A percentile compares a stretch with the other conserved stretches of the same genome.
These are phyloP conservation scores for Odontamblyopus lacepedii DNA, from an alignment of 2,797 vertebrate species.

Conservation along the genomic window DNA sequence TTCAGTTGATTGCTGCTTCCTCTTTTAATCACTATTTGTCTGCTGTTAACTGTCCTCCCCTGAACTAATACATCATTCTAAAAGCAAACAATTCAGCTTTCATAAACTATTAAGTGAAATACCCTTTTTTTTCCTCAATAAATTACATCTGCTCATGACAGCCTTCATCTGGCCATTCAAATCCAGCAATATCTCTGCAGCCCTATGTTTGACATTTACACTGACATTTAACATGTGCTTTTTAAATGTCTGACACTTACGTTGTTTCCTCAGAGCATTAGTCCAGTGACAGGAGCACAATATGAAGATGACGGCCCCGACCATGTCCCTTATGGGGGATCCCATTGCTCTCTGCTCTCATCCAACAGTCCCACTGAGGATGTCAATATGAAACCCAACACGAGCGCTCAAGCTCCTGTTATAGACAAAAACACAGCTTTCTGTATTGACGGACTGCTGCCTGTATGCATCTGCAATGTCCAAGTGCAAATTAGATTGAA, in stretches of 20 bases:
- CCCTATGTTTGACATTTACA: conserved; percentile 47
- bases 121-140: conserved; percentile 17
- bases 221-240: conserved; percentile 49
- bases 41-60: conserved; percentile 16
- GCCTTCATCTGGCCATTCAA: conserved; percentile 39
- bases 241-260: conserved; percentile 48
- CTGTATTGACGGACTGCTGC: conserved; percentile 47
- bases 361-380: conserved; percentile 78
- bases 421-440: conserved; percentile 42
- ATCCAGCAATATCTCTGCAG: conserved; percentile 33
- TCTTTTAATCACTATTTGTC: conserved; percentile 17
- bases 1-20: conserved; percentile 14
- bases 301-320: conserved; percentile 58
- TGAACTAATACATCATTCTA: conserved; percentile 12
- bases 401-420: conserved; percentile 51
- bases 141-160: conserved; percentile 31
- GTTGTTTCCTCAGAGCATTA: conserved; percentile 42
- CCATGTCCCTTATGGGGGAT: conserved; percentile 71
- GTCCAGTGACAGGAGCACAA: conserved; percentile 45
- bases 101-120: conserved; percentile 15
- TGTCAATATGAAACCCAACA: conserved; percentile 76
- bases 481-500: conserved; percentile 67
- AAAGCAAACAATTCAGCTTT: conserved; percentile 24
- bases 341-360: conserved; percentile 70
- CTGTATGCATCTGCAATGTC: conserved; percentile 27